phyloP scores from a whole-genome alignment of 1,140 invertebrate species.

The Apocrypta bakeri region DNA sequence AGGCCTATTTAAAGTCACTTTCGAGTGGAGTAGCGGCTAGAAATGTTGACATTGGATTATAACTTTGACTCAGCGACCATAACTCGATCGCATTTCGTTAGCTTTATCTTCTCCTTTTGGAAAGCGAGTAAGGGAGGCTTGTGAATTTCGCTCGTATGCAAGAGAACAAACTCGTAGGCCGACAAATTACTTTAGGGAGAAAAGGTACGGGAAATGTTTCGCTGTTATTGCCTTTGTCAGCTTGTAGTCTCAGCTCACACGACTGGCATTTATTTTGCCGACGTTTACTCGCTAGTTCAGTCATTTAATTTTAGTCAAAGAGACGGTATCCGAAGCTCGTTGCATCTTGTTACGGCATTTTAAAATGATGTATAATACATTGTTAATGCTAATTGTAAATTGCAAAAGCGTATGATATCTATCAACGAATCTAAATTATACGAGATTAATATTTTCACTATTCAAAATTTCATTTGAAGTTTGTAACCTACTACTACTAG shows the following conservation, averaged over 20 bases:
- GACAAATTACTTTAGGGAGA: conserved; percentile 13
- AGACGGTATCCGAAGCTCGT: no score
- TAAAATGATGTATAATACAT: no score
- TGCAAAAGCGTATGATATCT: no score
- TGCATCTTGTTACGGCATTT: no score
- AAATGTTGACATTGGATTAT: conserved; percentile 60
- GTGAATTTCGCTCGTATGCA: background rate
- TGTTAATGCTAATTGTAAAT: no score
- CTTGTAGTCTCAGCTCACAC: background rate
- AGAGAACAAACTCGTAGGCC: conserved; percentile 12
- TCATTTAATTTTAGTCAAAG: background rate
- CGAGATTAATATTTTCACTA: no score
- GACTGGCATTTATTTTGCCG: background rate
- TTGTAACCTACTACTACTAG: no score
- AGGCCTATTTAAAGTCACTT: conserved; percentile 12
- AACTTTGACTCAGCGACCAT: conserved; percentile 51
- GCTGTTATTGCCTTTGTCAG: background rate
- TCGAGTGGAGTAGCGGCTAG: conserved; percentile 25
- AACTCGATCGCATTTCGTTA: conserved; percentile 50
- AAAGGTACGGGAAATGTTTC: no score
- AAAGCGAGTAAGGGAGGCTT: background rate
- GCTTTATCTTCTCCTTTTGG: background rate
- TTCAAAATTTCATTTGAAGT: no score
- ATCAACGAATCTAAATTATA: no score
- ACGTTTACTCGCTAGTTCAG: background rate